Base-by-base conservation (phyloP, 1,140 invertebrate species). In the Cydia pomonella region DNA sequence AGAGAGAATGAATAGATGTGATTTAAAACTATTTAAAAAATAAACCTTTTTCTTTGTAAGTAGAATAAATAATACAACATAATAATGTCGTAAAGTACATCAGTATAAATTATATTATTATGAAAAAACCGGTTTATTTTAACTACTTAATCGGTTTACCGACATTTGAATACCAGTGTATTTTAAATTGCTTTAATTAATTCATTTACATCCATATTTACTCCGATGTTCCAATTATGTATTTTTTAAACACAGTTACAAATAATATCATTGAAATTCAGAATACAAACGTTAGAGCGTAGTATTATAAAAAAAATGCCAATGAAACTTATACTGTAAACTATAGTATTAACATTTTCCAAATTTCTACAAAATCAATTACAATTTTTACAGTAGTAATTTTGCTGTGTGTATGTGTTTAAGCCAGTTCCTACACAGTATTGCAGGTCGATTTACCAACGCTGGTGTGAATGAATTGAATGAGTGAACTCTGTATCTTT, bases 291-390 rank as follows among this genome's bases (percentile, higher is more conserved):
- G 16, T 59, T 23, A 9, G 3, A 59, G 4, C 1, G 21, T 59
- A 59, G 53, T 23, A 59, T 23, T 59, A 59, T 23, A 59, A n/a
- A n/a, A 59, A n/a, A 59, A 18, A 50, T 23, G 53, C 53, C 53
- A 59, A 59, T 59, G 3, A 59, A 23, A 23, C 23, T 23, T 59
- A 59, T 59, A 59, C 21, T 7, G 16, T 50, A 50, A 50, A 50
- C 6, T 53, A 12, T 59, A 59, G 53, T 59, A 59, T 59, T 59
- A 59, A 59, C 23, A 2, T 59, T 23, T 59, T 59, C 50, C 53
- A 59, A 59, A 59, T 59, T 59, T 59, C 21, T 59, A 59, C 53
- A 59, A 59, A 50, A 59, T 53, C 50, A 18, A 53, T 10, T 23
- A 59, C 53, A 59, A 59, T 23, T 59, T 50, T 59, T 59, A 59